Base-by-base conservation (phyloP, 2,797 vertebrate species). In the Rhinichthys osculus region DNA sequence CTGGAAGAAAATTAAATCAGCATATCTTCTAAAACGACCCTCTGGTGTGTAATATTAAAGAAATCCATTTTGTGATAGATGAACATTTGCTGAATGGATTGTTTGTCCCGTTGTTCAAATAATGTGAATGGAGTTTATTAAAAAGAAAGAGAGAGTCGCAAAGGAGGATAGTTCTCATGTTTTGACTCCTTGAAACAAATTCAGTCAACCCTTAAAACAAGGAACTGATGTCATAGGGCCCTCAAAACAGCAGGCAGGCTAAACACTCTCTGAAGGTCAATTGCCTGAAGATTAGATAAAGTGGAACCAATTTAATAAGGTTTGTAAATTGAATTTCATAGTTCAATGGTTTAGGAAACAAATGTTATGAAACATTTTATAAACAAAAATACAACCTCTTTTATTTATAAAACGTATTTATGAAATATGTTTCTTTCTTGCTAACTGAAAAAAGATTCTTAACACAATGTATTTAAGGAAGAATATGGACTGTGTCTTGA, bases 1-100 rank as follows among this genome's bases (percentile, higher is more conserved):
- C 91, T 88, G 83, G 86, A 73, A 90, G 92, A 92, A 93, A 93
- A 95, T 95, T 90, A 93, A 95, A 95, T 95, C 93, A 93, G 93
- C 92, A 94, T 93, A 93, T 90, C 92, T 89, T 92, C 90, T 87
- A 87, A 92, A 93, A 85, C 86, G 90, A 54, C 78, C 90, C 62
- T 62, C 77, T 91, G 78, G 87, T 92, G 90, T 92, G 93, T 93
- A 90, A 94, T 91, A 95, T 94, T 94, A 93, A 90, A 89, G 57
- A 90, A 93, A 92, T 94, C 90, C 91, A 91, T 93, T 94, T 93
- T 87, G 88, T 82, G 90, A 91, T 92, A 86, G 89, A 92, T 93
- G 92, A 73, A 88, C 89, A 89, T 88, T 93, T 91, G 76, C 92
- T 93, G 90, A 93, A 94, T 93, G 93, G 89, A 93, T 93, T 92